Conservation (phyloP, 2,888 invertebrate genomes). For the Nycteola revayana region DNA sequence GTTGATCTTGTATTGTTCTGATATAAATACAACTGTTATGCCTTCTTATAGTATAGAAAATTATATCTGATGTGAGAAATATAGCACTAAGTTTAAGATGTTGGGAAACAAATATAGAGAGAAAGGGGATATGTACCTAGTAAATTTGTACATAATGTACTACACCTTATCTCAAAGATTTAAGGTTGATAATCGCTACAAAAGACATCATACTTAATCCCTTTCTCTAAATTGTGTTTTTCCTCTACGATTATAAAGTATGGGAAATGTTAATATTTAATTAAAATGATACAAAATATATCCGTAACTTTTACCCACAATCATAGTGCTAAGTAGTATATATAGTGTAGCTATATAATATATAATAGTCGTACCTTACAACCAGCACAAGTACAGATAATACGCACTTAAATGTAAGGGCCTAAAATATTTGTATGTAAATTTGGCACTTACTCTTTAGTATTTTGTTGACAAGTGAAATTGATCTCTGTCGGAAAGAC, state of each 20-base stretch:
- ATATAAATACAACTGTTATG: slow-evolving; percentile 59
- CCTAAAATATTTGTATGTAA: slow-evolving; percentile 55
- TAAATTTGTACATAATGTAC: no score
- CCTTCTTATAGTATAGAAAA: slow-evolving; percentile 49
- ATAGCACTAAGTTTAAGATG: slow-evolving; percentile 42
- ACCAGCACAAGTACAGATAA: slow-evolving; percentile 22
- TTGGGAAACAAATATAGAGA: no score
- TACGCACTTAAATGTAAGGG: slow-evolving; percentile 42
- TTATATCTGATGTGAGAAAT: slow-evolving; percentile 38
- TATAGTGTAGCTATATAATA: slow-evolving; percentile 9
- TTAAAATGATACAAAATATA: slow-evolving; percentile 9
- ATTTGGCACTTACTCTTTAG: slow-evolving; percentile 48
- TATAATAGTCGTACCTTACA: slow-evolving; percentile 25
- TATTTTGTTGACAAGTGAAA: slow-evolving; percentile 5
- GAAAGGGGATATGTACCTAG: no score
- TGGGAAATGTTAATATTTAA: slow-evolving; percentile 9
- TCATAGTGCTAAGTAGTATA: slow-evolving; percentile 22
- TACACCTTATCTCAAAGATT: no score
- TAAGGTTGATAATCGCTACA: background rate
- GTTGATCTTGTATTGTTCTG: slow-evolving; percentile 63
- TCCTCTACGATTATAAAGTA: slow-evolving; percentile 3
- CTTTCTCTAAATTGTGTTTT: slow-evolving; percentile 17
- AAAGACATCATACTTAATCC: slow-evolving; percentile 1
- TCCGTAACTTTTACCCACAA: slow-evolving; percentile 13
- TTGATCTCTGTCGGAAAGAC: no score